phyloP scores from a whole-genome alignment of 2,113 vertebrate species.

The Semnornis frantzii region DNA sequence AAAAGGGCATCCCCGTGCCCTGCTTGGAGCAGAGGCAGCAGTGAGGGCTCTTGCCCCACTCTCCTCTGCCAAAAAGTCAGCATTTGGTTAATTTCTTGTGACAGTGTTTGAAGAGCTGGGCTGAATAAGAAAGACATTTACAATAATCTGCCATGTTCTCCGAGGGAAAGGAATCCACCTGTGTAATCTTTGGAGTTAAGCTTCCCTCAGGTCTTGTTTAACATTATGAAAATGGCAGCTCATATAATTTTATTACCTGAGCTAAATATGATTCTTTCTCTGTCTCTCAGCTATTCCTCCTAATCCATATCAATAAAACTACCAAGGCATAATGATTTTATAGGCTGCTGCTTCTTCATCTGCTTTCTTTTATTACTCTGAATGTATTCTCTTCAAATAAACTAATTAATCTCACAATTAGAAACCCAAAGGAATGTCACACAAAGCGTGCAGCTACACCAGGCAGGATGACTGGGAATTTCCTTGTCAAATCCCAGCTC shows the following conservation, averaged over 20 bases:
- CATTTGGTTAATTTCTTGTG: background rate
- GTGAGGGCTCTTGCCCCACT: background rate
- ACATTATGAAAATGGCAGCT: conserved; percentile 60
- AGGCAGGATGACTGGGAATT: background rate
- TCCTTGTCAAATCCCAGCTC: background rate
- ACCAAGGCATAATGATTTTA: conserved; percentile 32
- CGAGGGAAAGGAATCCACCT: conserved; percentile 51
- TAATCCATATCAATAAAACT: conserved; percentile 60
- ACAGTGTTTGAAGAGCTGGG: conserved; percentile 18
- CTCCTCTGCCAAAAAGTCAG: background rate
- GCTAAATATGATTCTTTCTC: conserved; percentile 59
- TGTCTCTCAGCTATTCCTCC: conserved; percentile 56
- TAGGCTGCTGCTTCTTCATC: conserved; percentile 2
- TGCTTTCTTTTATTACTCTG: conserved; percentile 29
- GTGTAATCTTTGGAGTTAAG: conserved; percentile 57
- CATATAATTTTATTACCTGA: conserved; percentile 61
- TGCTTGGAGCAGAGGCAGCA: background rate
- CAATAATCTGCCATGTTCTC: conserved; percentile 51
- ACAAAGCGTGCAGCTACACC: background rate
- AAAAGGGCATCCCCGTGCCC: accelerated
- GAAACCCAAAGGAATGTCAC: background rate
- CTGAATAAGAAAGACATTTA: background rate
- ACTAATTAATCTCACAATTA: conserved; percentile 34
- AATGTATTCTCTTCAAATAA: conserved; percentile 19
- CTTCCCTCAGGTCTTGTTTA: conserved; percentile 61